Percentiles rank a stretch among this genome's conserved stretches.
Conservation (phyloP, 2,797 vertebrate species). For the Sebastes diaconus region DNA sequence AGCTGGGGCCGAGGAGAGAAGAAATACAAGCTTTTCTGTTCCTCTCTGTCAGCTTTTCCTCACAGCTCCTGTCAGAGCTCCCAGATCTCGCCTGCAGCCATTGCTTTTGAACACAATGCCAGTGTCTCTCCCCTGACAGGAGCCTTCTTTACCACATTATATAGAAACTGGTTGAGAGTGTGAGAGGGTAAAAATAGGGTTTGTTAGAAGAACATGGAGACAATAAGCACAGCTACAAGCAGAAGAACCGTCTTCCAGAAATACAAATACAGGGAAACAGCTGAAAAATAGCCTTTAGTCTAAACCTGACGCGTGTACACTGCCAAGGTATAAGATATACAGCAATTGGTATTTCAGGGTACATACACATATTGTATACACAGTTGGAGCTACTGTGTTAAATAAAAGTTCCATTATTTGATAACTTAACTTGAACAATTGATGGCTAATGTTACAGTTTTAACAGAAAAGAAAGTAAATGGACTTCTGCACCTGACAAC, state of each 20-base stretch:
- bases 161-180: slow-evolving; percentile 1
- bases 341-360: background rate
- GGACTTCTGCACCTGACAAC: background rate
- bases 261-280: background rate
- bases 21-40: slow-evolving; percentile 15
- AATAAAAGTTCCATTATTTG: background rate
- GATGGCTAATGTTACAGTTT: background rate
- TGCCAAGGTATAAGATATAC: background rate
- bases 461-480: background rate
- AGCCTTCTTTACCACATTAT: slow-evolving; percentile 17
- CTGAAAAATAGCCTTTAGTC: background rate
- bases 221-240: background rate
- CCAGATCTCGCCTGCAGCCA: slow-evolving; percentile 38
- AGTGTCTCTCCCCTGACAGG: slow-evolving; percentile 25
- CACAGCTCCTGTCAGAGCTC: slow-evolving; percentile 27
- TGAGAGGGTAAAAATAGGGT: slow-evolving; percentile 24
- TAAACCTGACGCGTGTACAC: background rate
- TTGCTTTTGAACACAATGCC: slow-evolving; percentile 32
- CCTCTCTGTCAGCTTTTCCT: slow-evolving; percentile 24
- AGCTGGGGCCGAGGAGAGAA: background rate
- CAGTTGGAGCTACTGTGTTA: background rate
- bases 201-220: slow-evolving; percentile 13
- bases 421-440: background rate
- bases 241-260: background rate
- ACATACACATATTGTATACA: background rate